Percentiles rank a stretch among this genome's conserved stretches.
Conservation (phyloP, 2,888 invertebrate species). For the Bhutanitis thaidina region DNA sequence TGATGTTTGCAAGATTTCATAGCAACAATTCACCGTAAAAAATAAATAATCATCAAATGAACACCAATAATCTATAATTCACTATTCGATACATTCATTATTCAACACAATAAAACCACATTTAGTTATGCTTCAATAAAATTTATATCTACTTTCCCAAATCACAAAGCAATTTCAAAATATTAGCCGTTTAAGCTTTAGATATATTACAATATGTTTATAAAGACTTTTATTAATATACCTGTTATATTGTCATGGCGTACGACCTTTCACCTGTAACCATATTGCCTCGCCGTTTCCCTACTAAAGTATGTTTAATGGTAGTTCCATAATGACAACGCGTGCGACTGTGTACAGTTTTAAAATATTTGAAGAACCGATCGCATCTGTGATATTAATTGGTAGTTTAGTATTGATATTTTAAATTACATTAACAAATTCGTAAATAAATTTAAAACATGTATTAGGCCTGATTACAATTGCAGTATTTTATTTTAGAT, state of each 20-base stretch:
- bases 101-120: conserved; percentile 11
- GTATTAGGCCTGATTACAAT: too few species aligned
- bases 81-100: background rate
- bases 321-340: conserved; percentile 8
- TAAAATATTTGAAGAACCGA: conserved; percentile 6
- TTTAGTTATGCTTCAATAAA: conserved; percentile 4
- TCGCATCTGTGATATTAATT: conserved; percentile 4
- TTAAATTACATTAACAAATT: background rate
- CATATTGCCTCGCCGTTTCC: conserved; percentile 15
- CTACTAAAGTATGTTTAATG: conserved; percentile 7
- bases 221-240: conserved; percentile 19
- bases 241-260: conserved; percentile 18
- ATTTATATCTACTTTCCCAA: conserved; percentile 16
- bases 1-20: too few species aligned
- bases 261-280: conserved; percentile 17
- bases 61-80: background rate
- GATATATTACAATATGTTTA: conserved; percentile 15
- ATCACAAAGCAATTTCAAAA: conserved; percentile 17
- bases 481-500: too few species aligned
- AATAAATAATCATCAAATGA: background rate
- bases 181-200: conserved; percentile 17
- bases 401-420: conserved; percentile 1
- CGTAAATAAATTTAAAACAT: background rate
- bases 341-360: conserved; percentile 15
- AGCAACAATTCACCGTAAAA: too few species aligned